Evolutionary conservation across 1,140 invertebrate species (phyloP), one percentile per base, ranked within the genome.

Genomic region (Battus philenor): DNA sequence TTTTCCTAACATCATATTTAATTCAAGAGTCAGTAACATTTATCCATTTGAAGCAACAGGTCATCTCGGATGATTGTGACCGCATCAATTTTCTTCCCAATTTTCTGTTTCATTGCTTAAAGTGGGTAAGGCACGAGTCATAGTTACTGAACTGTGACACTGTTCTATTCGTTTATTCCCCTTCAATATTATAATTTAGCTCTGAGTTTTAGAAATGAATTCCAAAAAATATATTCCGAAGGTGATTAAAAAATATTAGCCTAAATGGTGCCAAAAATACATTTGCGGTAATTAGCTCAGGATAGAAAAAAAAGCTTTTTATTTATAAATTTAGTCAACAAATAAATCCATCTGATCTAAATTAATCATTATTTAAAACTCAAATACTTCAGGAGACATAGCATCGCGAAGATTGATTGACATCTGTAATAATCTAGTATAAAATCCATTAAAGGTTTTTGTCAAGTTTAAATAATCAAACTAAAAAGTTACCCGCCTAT

Each of bases 101-200:
- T 81, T 83, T 83, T 80, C 76, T 74, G 61, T 79, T 60, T 65
- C 53, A 74, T 54, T 79, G 73, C 48, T 47, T 53, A 56, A 55
- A 66, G 50, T 44, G 54, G 55, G 61, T 77, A 83, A 60, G 53
- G 70, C 71, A 80, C 73, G 68, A 77, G 72, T 65, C 69, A 60
- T 51, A 45, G 12, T 55, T 46, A 66, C 20, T 77, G 56, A 70
- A 68, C 57, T 61, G 57, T 51, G 57, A 66, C 54, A 50, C 11
- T 49, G 38, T 26, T 44, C 46, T 47, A 27, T 29, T 16, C 22
- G 22, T 29, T 27, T 12, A 16, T 29, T 27, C 24, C 38, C 38
- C 38, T 41, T 41, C 29, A 9, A n/a, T n/a, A n/a, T n/a, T n/a
- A n/a, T n/a, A n/a, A n/a, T n/a, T n/a, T n/a, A n/a, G n/a, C n/a